A percentile compares a stretch with the other conserved stretches of the same genome.
These are phyloP conservation scores for Perccottus glenii DNA, from an alignment of 2,113 vertebrate genomes.

Conservation along the genomic window DNA sequence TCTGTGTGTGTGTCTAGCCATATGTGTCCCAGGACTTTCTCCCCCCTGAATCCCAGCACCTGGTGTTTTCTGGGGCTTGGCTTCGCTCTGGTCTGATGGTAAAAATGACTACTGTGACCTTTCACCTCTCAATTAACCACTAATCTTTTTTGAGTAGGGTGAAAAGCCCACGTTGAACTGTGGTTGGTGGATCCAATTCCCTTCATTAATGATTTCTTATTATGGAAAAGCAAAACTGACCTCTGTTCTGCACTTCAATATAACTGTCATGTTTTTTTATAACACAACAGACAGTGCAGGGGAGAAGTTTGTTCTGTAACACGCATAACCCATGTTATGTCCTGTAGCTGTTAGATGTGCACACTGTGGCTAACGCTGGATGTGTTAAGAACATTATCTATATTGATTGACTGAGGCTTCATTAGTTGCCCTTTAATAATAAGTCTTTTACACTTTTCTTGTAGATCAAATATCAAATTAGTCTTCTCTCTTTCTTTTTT, in stretches of 20 bases:
- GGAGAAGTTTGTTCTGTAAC: conserved; percentile 63
- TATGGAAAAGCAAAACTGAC: conserved; percentile 43
- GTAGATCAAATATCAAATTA: not conserved
- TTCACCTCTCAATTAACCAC: conserved; percentile 64
- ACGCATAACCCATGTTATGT: conserved; percentile 57
- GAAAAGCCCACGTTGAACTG: conserved; percentile 34
- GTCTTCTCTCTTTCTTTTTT: conserved; percentile 6
- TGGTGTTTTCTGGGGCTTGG: conserved; percentile 72
- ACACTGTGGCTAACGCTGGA: conserved; percentile 50
- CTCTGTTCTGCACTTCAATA: conserved; percentile 33
- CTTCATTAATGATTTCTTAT: conserved; percentile 24
- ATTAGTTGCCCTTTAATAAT: conserved; percentile 20
- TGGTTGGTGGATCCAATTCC: conserved; percentile 40
- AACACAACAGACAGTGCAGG: conserved; percentile 51
- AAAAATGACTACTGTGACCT: conserved; percentile 63
- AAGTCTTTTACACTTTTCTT: not conserved
- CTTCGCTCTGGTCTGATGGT: conserved; percentile 73
- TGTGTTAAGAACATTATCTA: conserved; percentile 22
- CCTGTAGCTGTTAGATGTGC: conserved; percentile 51
- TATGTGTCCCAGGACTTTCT: conserved; percentile 73
- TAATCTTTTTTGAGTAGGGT: conserved; percentile 59
- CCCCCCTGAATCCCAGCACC: conserved; percentile 75
- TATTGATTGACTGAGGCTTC: conserved; percentile 49
- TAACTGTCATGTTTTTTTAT: conserved; percentile 49
- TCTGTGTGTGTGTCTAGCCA: conserved; percentile 65